Evolutionary conservation across 1,140 invertebrate species (phyloP), one percentile per base, ranked within the genome.

Genomic region (Aphis gossypii): DNA sequence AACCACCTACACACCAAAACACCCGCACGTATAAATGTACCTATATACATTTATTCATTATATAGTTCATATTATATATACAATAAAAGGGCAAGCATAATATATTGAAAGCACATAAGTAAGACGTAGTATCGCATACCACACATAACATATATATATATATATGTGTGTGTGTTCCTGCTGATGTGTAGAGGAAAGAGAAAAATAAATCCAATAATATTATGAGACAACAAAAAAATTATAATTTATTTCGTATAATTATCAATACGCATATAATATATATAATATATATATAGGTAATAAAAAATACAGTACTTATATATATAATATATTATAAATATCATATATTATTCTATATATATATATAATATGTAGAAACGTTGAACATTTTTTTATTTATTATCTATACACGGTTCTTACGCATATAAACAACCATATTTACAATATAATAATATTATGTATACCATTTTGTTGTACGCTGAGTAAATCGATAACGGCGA

Each of bases 261-360:
- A 89, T 89, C 87, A 56, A 89, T 89, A 54, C 35, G n/a, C 18
- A 54, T 88, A 88, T 35, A 25, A 56, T 38, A 56, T 56, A 60
- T 56, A 41, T 38, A 56, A 84, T n/a, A 86, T 51, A 88, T 88
- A 88, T 54, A 54, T 54, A 54, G 87, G 87, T 89, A 90, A 54
- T 89, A 89, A 44, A 89, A 89, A 89, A 89, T 89, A 89, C 87
- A 89, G 46, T 89, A 54, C 87, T 89, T 54, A 54, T 38, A 38
- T 83, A 68, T 68, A 68, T 60, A 30, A 60, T 60, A 54, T 35
- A 88, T 48, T 48, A 87, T 35, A 51, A 25, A 88, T 35, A 51
- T 76, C 68, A 82, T 82, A 20, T 82, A 38, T 30, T 51, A 4
- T 14, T 51, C 14, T 51, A 51, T 18, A 51, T 51, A 41, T 41